Evolutionary conservation across 2,113 vertebrate species (phyloP).

Genomic region (Brachypteracias leptosomus): DNA sequence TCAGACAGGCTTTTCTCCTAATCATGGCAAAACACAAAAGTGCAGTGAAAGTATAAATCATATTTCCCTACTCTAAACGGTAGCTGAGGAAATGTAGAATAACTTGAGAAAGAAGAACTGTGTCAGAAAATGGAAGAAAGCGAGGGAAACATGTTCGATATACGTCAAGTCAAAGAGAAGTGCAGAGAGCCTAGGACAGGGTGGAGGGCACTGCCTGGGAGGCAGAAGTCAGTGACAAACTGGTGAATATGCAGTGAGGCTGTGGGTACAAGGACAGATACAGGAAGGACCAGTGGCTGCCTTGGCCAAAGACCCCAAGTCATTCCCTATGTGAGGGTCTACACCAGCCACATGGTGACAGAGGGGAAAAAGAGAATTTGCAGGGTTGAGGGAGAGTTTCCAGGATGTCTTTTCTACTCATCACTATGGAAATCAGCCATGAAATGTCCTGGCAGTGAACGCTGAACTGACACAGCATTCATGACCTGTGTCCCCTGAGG

Average conservation of each 20-base stretch:
- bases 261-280: neutral
- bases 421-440: neutral
- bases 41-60: neutral
- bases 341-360: neutral
- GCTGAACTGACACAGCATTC: neutral
- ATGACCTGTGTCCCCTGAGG: neutral
- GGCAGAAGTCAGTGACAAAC: neutral
- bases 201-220: neutral
- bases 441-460: neutral
- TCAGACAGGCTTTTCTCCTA: neutral
- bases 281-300: neutral
- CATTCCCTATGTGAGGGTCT: neutral
- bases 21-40: neutral
- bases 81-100: neutral
- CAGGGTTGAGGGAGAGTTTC: neutral
- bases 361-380: neutral
- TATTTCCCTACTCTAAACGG: neutral
- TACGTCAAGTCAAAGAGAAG: neutral
- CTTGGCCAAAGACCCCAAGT: neutral
- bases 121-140: neutral
- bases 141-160: neutral
- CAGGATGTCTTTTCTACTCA: neutral
- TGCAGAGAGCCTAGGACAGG: neutral
- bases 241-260: neutral
- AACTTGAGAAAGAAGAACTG: neutral